Base-by-base conservation (phyloP, 2,888 invertebrate genomes). In the Agrotis puta region DNA sequence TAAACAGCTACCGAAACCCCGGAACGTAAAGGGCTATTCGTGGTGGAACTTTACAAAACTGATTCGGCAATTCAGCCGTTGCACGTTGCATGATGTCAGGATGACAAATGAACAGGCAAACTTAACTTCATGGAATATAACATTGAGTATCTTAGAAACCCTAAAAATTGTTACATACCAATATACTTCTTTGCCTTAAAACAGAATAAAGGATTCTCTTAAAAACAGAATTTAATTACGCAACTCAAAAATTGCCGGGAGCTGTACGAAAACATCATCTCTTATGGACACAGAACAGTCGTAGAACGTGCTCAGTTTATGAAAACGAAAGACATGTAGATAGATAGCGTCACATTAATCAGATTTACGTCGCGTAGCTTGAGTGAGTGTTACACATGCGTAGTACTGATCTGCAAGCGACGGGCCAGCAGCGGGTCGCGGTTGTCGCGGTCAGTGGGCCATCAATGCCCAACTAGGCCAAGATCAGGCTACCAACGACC, bases 291-390 rank as follows among this genome's bases (percentile, higher is more conserved):
- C 24, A 64, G 47, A 39, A 18, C 20, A 53, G 24, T 27, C 13
- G 2, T 43, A 39, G 67, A 47, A 48, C 54, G 66, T 54, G 76
- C 39, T 75, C 47, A n/a, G 47, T 27, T 54, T 66, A 66, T 22
- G 43, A 27, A 66, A 67, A 54, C 39, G 13, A 22, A 43, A 43
- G 14, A 27, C 54, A 64, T n/a, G n/a, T n/a, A n/a, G n/a, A n/a
- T n/a, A n/a, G n/a, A n/a, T 51, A 33, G 43, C 47, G 51, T n/a
- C 20, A 66, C 33, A 65, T 11, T 24, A 20, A 24, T 20, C 14
- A 2, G 13, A 67, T 68, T 50, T 81, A 33, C 0, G 22, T n/a
- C 68, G 61, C 81, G 76, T 74, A 22, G n/a, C n/a, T 13, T 9
- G 20, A 18, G 48, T 47, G n/a, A 39, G 22, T 62, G 63, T 74